Base-by-base conservation (phyloP, 2,797 vertebrate species). In the Rhinophrynus dorsalis region DNA sequence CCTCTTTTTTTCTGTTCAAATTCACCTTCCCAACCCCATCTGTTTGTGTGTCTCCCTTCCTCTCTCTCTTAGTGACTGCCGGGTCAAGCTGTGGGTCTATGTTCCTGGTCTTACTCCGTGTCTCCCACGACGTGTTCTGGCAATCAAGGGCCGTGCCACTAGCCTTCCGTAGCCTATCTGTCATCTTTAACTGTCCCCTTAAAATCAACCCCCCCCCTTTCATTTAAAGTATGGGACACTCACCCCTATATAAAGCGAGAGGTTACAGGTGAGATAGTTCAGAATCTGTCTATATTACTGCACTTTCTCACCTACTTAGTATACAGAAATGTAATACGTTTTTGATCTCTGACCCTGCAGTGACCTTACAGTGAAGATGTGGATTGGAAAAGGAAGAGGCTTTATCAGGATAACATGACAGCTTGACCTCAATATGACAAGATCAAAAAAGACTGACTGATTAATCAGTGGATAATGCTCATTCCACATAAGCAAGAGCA, bases 11-110 rank as follows among this genome's bases (percentile, higher is more conserved):
- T 68, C 59, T 78, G 51, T 66, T 59, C 26, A 61, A 51, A 21
- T 47, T 68, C 69, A 40, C 2, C 57, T 56, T 35, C 55, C 68
- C 10, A n/a, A 47, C 15, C 32, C 15, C 37, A 50, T 33, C 27
- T 30, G 23, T 33, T 5, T 12, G 30, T 62, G 44, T 50, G 40
- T 42, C 13, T n/a, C 30, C 48, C 51, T 38, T 23, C 17, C 32
- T 62, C 8, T 51, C 54, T 78, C 64, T 82, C 76, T 85, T 74
- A 99, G 96, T 79, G 97, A 99, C 92, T 97, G 96, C 91, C 92
- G 96, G 85, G 96, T 99, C 90, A 99, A 98, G 94, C 85, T 99
- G 88, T 98, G 96, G 97, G 96, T 79, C 88, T 99, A 98, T 92
- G 92, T 98, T 79, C 95, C 97, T 71, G 97, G 97, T 81, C 90